These are phyloP conservation scores for Cheilosia scutellata DNA, from an alignment of 2,888 invertebrate species.

Conservation along the genomic window DNA sequence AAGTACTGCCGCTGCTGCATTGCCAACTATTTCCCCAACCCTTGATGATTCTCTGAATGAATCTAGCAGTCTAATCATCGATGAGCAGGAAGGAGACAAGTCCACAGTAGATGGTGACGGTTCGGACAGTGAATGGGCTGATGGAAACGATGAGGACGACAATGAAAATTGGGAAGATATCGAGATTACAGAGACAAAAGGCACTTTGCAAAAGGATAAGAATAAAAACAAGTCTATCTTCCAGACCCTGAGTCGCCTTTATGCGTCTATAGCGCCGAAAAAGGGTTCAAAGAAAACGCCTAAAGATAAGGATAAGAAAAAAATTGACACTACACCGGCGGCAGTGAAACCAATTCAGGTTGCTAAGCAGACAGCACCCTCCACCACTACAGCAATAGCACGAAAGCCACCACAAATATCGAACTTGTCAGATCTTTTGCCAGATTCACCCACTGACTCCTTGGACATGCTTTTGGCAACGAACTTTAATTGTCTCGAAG, in stretches of 20 bases:
- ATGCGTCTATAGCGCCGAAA: constrained; percentile 69
- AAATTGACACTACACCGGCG: constrained; percentile 12
- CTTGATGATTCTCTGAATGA: constrained; percentile 46
- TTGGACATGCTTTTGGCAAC: constrained; percentile 58
- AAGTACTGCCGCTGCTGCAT: not conserved
- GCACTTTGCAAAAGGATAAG: constrained; percentile 58
- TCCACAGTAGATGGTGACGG: constrained; percentile 15
- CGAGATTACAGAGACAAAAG: constrained; percentile 78
- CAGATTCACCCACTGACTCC: constrained; percentile 73
- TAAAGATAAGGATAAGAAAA: constrained; percentile 50
- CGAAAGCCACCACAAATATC: constrained; percentile 42
- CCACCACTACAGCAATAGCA: constrained; percentile 1
- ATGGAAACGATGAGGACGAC: constrained; percentile 75
- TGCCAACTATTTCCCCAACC: not conserved
- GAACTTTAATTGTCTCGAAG: constrained; percentile 59
- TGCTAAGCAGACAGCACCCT: not conserved
- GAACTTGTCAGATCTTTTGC: constrained; percentile 77
- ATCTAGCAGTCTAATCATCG: constrained; percentile 45
- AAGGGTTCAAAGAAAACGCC: constrained; percentile 33
- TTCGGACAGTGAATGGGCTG: constrained; percentile 50
- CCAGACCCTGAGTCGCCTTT: constrained; percentile 77
- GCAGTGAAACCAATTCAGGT: constrained; percentile 47
- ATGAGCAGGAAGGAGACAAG: constrained; percentile 42
- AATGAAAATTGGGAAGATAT: constrained; percentile 81
- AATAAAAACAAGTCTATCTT: constrained; percentile 76